A percentile compares a stretch with the other conserved stretches of the same genome.
Evolutionary conservation across 2,888 invertebrate genomes (phyloP).

Genomic region (Leucania comma): DNA sequence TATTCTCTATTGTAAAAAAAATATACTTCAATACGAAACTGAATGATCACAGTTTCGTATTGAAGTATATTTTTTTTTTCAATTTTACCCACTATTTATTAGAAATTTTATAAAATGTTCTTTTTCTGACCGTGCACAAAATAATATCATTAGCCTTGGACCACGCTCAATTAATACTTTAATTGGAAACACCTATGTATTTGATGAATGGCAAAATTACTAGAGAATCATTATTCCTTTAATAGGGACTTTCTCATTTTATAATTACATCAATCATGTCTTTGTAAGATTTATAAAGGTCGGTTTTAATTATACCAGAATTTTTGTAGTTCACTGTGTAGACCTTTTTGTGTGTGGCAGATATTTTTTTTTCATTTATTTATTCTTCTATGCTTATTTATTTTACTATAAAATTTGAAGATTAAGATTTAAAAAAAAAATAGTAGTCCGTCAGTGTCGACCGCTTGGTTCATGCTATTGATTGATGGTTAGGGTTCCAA

Average conservation of each 20-base stretch:
- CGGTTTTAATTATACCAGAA: constrained; percentile 4
- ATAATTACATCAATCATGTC: constrained; percentile 26
- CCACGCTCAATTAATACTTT: constrained; percentile 31
- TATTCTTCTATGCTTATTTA: no score
- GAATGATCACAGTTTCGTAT: no score
- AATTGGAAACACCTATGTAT: constrained; percentile 51
- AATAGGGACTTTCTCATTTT: constrained; percentile 41
- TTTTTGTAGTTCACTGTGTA: background rate
- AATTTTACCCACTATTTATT: constrained; percentile 10
- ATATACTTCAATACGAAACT: background rate
- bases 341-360: no score
- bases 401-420: no score
- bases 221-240: constrained; percentile 26
- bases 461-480: no score
- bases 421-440: no score
- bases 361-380: no score
- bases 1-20: constrained; percentile 1
- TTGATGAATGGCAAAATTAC: constrained; percentile 46
- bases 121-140: constrained; percentile 18
- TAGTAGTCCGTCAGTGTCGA: no score
- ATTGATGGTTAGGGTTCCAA: no score
- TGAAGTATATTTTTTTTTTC: background rate
- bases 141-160: constrained; percentile 22
- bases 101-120: constrained; percentile 19
- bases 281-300: background rate